phyloP scores from a whole-genome alignment of 2,113 vertebrate species.

The Anarhynchus alexandrinus region DNA sequence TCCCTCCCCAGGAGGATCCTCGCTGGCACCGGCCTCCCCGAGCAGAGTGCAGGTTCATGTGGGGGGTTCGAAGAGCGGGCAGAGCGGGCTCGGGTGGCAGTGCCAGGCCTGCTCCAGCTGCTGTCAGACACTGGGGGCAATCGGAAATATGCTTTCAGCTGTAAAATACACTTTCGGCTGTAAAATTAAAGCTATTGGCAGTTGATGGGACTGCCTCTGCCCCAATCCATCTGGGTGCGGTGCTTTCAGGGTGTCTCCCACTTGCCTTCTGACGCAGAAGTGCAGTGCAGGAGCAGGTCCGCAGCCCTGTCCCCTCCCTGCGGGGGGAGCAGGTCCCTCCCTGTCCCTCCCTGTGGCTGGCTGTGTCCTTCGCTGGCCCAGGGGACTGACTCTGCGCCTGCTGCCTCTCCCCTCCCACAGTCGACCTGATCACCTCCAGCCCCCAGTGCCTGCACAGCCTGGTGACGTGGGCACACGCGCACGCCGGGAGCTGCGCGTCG shows the following conservation, averaged over 20 bases:
- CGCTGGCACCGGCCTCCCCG: background rate
- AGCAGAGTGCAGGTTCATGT: background rate
- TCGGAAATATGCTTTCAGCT: background rate
- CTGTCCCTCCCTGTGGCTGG: background rate
- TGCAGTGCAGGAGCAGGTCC: background rate
- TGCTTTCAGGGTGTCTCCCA: background rate
- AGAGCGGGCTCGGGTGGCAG: background rate
- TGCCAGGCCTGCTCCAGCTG: background rate
- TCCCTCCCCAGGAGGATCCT: background rate
- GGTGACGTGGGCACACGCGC: constrained; percentile 87
- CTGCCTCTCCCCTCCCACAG: constrained; percentile 8
- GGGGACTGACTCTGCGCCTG: background rate
- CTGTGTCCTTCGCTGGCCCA: accelerated
- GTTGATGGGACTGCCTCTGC: accelerated
- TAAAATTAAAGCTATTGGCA: background rate
- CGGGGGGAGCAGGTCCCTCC: background rate
- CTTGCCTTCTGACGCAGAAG: background rate
- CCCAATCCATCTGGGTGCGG: accelerated
- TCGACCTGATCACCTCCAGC: constrained; percentile 80
- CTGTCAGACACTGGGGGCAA: accelerated
- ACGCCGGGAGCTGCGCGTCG: constrained; percentile 78
- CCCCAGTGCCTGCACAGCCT: constrained; percentile 82
- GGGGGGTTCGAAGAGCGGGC: accelerated
- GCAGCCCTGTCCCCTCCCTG: background rate
- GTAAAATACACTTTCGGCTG: background rate